Percentiles rank a stretch among this genome's conserved stretches.
Evolutionary conservation across 2,113 vertebrate genomes (phyloP).

Genomic region (Chamaetylas fuelleborni): DNA sequence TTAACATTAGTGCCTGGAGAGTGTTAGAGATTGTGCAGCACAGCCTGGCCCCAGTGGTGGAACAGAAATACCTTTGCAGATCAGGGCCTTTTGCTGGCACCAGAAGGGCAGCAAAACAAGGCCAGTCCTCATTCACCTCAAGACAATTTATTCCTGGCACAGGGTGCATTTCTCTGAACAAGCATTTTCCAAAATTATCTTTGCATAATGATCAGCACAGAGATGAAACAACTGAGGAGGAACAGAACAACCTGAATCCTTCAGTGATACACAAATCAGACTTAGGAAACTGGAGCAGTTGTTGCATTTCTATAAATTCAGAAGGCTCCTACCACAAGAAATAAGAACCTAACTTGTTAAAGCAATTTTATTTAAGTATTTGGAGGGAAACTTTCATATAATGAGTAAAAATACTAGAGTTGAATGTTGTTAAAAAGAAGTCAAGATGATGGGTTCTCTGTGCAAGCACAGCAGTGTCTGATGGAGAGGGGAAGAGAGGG

Average conservation of each 20-base stretch:
- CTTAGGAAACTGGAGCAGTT: neutral
- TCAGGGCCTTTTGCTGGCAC: neutral
- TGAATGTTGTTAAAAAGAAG: conserved; percentile 62
- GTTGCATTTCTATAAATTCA: neutral
- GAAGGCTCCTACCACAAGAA: conserved; percentile 9
- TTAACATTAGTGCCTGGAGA: neutral
- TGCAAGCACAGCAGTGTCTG: conserved; percentile 12
- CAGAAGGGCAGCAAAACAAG: neutral
- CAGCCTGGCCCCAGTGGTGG: neutral
- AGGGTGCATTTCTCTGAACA: neutral
- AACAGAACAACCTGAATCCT: neutral
- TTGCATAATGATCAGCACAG: neutral
- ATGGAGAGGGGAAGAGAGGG: neutral
- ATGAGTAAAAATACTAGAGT: conserved; percentile 76
- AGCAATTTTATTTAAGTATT: conserved; percentile 79
- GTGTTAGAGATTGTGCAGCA: neutral
- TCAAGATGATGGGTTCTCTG: conserved; percentile 26
- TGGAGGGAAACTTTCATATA: conserved; percentile 68
- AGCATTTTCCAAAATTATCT: neutral
- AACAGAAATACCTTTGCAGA: neutral
- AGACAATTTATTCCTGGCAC: neutral
- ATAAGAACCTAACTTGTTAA: conserved; percentile 63
- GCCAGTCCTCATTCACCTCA: neutral
- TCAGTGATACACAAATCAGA: neutral
- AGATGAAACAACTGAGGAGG: neutral